phyloP scores from a whole-genome alignment of 2,888 invertebrate genomes.

The Timema podura region DNA sequence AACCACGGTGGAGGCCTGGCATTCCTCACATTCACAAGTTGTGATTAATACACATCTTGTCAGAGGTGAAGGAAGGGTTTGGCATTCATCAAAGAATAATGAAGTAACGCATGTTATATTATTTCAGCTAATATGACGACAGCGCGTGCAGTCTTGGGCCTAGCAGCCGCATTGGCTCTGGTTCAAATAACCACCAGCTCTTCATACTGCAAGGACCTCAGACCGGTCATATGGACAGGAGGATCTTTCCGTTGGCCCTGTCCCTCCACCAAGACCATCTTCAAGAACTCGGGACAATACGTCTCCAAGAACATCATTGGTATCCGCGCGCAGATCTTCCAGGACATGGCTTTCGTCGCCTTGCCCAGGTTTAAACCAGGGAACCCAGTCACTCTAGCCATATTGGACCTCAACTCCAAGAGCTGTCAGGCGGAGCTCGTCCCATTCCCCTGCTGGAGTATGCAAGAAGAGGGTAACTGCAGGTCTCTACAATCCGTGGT shows the following conservation, averaged over 20 bases:
- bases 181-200: too few relatives aligned
- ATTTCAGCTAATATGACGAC: too few relatives aligned
- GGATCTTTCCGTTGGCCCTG: conserved; percentile 49
- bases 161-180: too few relatives aligned
- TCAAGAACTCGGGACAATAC: conserved; percentile 54
- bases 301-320: conserved; percentile 57
- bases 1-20: too few relatives aligned
- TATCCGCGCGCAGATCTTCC: conserved; percentile 56
- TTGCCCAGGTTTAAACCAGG: conserved; percentile 45
- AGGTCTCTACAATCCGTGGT: conserved; percentile 64
- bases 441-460: conserved; percentile 61
- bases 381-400: conserved; percentile 49
- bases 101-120: too few relatives aligned
- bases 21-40: too few relatives aligned
- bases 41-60: too few relatives aligned
- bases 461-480: conserved; percentile 62
- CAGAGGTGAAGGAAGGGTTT: too few relatives aligned
- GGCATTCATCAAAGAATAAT: too few relatives aligned
- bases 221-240: conserved; percentile 5
- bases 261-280: conserved; percentile 54
- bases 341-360: conserved; percentile 55
- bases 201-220: conserved; percentile 43
- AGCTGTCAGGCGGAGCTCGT: conserved; percentile 49
- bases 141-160: too few relatives aligned
- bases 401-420: conserved; percentile 47